Conservation (phyloP, 1,140 invertebrate genomes). For the Andrena cerasifolii region DNA sequence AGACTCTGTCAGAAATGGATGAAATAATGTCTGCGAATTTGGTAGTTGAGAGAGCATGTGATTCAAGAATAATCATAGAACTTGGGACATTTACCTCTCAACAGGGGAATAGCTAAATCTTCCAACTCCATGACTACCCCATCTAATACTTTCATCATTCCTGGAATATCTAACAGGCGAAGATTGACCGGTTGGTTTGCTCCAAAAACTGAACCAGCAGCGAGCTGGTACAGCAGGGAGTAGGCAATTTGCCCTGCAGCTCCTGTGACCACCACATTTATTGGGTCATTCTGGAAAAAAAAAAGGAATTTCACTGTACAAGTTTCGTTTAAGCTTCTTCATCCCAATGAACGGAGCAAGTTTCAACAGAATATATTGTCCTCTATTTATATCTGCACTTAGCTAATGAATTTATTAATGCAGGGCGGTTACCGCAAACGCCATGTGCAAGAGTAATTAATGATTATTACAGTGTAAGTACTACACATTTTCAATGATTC, state of each 20-base stretch:
- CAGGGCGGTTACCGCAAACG: background rate
- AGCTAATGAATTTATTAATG: background rate
- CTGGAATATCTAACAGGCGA: constrained; percentile 96
- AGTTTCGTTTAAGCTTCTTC: background rate
- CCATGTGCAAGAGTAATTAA: background rate
- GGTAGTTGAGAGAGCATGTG: background rate
- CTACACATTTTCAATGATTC: background rate
- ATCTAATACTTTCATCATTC: constrained; percentile 96
- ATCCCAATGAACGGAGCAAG: background rate
- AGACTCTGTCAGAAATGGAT: no score
- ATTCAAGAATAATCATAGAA: background rate
- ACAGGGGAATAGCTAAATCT: constrained; percentile 97
- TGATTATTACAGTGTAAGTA: background rate
- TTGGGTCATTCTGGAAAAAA: constrained; percentile 87
- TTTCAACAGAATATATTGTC: background rate
- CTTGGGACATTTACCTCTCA: constrained; percentile 83
- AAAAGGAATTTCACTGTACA: background rate
- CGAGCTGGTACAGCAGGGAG: constrained; percentile 96
- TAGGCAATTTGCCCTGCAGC: constrained; percentile 99
- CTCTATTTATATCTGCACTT: background rate
- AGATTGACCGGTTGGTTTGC: constrained; percentile 93
- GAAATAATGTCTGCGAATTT: background rate
- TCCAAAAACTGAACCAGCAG: constrained; percentile 98
- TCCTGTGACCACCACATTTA: constrained; percentile 97
- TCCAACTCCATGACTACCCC: constrained; percentile 98